These are phyloP conservation scores for Drosophila maculinotata DNA, from an alignment of 2,888 invertebrate genomes.

Conservation along the genomic window DNA sequence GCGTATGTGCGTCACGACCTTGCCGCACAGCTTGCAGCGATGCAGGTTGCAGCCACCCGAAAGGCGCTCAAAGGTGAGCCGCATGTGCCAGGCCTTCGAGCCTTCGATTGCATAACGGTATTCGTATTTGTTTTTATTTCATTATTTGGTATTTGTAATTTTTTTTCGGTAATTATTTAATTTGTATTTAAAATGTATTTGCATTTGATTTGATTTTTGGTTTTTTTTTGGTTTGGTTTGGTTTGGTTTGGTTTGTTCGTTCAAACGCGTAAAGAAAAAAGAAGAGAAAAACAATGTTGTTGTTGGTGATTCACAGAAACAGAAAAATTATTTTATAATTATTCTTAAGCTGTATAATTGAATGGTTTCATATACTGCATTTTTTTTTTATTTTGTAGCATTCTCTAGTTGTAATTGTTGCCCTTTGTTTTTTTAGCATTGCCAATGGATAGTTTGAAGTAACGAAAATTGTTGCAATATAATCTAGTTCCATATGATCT, in stretches of 20 bases:
- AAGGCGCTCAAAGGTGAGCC: slow-evolving; percentile 96
- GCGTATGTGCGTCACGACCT: slow-evolving; percentile 97
- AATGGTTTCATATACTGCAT: slow-evolving; percentile 52
- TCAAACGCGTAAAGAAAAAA: slow-evolving; percentile 84
- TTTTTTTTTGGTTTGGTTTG: slow-evolving; percentile 48
- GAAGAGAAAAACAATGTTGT: slow-evolving; percentile 85
- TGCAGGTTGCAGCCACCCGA: slow-evolving; percentile 96
- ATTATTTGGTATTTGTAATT: slow-evolving; percentile 23
- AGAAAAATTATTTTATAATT: slow-evolving; percentile 81
- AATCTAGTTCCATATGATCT: slow-evolving; percentile 32
- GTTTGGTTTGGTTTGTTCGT: slow-evolving; percentile 61
- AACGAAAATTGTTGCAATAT: slow-evolving; percentile 11
- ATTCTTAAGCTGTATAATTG: slow-evolving; percentile 78
- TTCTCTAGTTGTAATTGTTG: slow-evolving; percentile 38
- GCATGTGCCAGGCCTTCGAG: slow-evolving; percentile 98
- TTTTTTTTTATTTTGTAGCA: slow-evolving; percentile 32
- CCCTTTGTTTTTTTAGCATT: slow-evolving; percentile 46
- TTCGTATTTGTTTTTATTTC: background rate
- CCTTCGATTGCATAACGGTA: slow-evolving; percentile 84
- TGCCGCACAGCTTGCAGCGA: slow-evolving; percentile 97
- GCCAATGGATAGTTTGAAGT: slow-evolving; percentile 45
- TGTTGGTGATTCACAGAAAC: slow-evolving; percentile 85
- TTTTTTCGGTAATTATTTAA: slow-evolving; percentile 39
- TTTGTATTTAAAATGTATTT: slow-evolving; percentile 40
- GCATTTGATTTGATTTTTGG: slow-evolving; percentile 34